Evolutionary conservation across 2,888 invertebrate genomes (phyloP), one percentile per base, ranked within the genome.

Genomic region (Drosophila affinis): DNA sequence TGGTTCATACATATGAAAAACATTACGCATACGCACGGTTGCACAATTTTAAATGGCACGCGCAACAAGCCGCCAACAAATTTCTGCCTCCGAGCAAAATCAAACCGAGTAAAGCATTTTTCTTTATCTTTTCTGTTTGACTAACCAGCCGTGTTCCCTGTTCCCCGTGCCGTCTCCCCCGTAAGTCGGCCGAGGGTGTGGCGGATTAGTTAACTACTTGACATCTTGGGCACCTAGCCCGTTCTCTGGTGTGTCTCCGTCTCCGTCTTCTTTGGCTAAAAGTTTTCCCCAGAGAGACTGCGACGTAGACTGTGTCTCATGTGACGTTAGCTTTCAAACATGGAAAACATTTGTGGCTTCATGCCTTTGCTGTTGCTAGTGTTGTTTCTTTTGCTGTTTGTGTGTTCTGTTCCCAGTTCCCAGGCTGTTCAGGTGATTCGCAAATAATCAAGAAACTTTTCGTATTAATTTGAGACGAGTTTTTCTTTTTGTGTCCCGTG

Each of bases 41-140:
- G 85, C 87, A 82, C 85, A 87, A 87, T 85, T 87, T 87, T 87
- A 85, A 85, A 85, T 87, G 77, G 85, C 82, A 82, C 86, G 86
- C 83, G 74, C 80, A 84, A 84, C 65, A 78, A 46, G 77, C 75
- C 76, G 59, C 67, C 60, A 67, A 64, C 69, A 69, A 69, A 69
- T 75, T 83, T 76, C 56, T 61, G 49, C 67, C 64, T 55, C 34
- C 64, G 44, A 64, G 67, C 34, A 51, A 67, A 67, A 64, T 67
- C 67, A 67, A 72, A 63, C 71, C 63, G 70, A 72, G 71, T 71
- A 58, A 71, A 72, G 71, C 32, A 72, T 61, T 70, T 62, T 71
- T 58, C 62, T 72, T 70, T 62, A 61, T 70, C 51, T 60, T 34
- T 51, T 68, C 56, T 61, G 62, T 71, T 87, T 77, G 77, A 80